Percentiles rank a stretch among this genome's conserved stretches.
phyloP scores from a whole-genome alignment of 2,113 vertebrate genomes.

The Brachypteracias leptosomus region DNA sequence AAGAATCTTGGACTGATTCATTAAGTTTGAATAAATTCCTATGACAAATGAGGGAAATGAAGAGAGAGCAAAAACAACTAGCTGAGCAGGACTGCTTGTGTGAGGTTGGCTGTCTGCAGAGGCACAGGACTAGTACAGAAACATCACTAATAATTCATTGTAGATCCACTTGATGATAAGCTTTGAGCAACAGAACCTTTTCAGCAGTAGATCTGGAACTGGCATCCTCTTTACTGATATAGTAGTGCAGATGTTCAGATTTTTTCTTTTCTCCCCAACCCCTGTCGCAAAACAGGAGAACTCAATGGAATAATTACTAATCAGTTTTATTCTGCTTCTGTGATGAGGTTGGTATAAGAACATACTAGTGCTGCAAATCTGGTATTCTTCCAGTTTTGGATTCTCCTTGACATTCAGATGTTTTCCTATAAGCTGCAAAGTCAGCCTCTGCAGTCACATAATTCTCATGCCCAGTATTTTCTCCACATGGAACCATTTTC shows the following conservation, averaged over 20 bases:
- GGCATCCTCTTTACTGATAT: neutral
- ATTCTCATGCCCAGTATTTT: neutral
- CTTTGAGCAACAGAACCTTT: neutral
- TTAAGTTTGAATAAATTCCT: slow-evolving; percentile 41
- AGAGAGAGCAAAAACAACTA: neutral
- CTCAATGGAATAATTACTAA: neutral
- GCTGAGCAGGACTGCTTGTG: neutral
- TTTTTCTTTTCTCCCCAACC: neutral
- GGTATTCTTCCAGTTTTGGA: neutral
- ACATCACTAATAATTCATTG: neutral
- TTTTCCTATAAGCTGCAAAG: neutral
- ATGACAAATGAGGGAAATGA: neutral
- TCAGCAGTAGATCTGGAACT: neutral
- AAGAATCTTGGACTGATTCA: neutral
- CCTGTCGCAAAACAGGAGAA: neutral
- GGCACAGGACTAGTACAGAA: neutral
- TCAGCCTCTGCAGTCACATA: neutral
- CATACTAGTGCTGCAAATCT: neutral
- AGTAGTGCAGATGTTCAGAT: neutral
- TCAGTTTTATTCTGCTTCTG: neutral
- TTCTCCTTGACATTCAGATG: neutral
- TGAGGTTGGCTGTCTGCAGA: neutral
- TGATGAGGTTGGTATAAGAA: neutral
- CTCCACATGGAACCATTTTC: neutral
- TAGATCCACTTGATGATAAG: neutral